Percentiles rank a stretch among this genome's conserved stretches.
Evolutionary conservation across 2,113 vertebrate genomes (phyloP).

Genomic region (Pangasianodon hypophthalmus): DNA sequence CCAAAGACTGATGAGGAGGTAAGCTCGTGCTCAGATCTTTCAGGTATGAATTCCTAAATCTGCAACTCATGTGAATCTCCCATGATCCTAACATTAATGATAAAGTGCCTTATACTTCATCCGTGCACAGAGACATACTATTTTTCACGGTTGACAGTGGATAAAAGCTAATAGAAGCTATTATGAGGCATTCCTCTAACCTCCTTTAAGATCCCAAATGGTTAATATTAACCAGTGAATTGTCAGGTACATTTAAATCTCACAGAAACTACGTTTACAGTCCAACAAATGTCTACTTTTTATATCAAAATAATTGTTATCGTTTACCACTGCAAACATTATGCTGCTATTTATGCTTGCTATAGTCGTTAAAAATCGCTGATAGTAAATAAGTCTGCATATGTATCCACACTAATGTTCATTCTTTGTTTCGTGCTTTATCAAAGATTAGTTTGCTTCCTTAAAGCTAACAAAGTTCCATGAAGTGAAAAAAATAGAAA

Average conservation of each 20-base stretch:
- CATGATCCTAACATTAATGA: neutral
- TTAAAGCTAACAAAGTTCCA: neutral
- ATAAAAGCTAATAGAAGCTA: neutral
- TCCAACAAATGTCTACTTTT: neutral
- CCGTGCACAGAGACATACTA: neutral
- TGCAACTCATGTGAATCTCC: neutral
- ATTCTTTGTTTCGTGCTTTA: neutral
- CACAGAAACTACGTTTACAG: neutral
- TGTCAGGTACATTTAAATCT: neutral
- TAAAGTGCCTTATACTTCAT: neutral
- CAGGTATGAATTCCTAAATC: constrained; percentile 17
- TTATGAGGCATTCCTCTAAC: neutral
- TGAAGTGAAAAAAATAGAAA: neutral
- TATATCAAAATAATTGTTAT: neutral
- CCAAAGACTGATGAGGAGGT: neutral
- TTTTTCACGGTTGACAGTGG: neutral
- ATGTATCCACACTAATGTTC: neutral
- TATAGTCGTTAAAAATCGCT: neutral
- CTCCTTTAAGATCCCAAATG: neutral
- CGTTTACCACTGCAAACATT: neutral
- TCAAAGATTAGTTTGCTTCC: neutral
- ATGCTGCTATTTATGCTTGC: neutral
- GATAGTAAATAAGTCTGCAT: neutral
- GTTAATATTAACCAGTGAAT: neutral
- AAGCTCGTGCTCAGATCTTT: constrained; percentile 1